Base-by-base conservation (phyloP, 2,888 invertebrate genomes). In the Pherbina coryleti region DNA sequence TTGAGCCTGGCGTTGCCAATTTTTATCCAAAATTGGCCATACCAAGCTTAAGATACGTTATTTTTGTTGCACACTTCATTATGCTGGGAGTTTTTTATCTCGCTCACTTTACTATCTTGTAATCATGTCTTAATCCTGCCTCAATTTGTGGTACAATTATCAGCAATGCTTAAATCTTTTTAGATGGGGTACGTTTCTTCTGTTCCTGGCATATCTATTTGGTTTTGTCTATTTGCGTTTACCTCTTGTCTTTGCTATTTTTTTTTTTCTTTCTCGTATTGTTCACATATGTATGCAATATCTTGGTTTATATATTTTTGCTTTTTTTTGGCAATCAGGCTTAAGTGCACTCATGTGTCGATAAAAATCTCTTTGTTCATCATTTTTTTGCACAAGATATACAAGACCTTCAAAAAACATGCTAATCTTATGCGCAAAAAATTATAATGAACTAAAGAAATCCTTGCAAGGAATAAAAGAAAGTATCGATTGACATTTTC, bases 401-500 rank as follows among this genome's bases (percentile, higher is more conserved):
- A 44, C 44, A 44, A 8, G 5, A 55, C n/a, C 7, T 53, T n/a
- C n/a, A 55, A 55, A 55, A 19, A 55, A 55, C n/a, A 55, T 55
- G 64, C 64, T 64, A 64, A 64, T 64, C 64, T 64, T 25, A 25
- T 31, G 64, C n/a, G 64, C 64, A 64, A 64, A 31, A 64, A 34
- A 64, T 31, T 8, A n/a, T 17, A 19, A 55, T 55, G 22, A 19
- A 19, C 3, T 19, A 55, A 19, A 19, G 22, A 19, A 64, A 28
- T 31, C 64, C 11, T 31, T 7, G 34, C 34, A 28, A 31, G 1
- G 31, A 55, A 55, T 71, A 31, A 19, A 25, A 19, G 71, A 71
- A 71, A 71, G 71, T 71, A 71, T 71, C 71, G 55, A 71, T 71
- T 71, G 71, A 71, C 71, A 71, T 44, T 31, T 25, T 31, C 17